These are phyloP conservation scores for Subanguina moxae DNA, from an alignment of 1,140 invertebrate genomes.

Conservation along the genomic window DNA sequence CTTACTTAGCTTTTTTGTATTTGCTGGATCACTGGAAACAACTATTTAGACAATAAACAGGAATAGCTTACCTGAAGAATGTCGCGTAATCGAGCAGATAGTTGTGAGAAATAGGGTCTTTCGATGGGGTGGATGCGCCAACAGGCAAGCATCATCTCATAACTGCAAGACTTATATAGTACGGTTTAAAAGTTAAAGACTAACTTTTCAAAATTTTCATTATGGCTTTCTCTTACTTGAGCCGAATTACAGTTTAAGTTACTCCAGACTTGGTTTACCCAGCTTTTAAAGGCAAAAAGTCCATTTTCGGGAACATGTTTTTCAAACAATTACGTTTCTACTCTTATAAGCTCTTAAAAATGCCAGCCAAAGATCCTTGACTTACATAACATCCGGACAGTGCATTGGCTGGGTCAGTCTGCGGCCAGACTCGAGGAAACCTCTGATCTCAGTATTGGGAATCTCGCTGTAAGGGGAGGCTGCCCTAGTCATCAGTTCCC, in stretches of 20 bases:
- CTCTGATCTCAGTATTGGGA: conserved; percentile 31
- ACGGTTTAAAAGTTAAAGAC: no score
- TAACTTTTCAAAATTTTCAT: no score
- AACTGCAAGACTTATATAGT: background rate
- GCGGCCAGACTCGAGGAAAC: conserved; percentile 34
- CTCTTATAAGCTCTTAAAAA: no score
- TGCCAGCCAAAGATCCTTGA: background rate
- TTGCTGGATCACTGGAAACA: no score
- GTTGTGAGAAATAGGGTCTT: background rate
- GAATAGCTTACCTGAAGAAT: conserved; percentile 2
- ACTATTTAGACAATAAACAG: no score
- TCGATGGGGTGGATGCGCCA: conserved; percentile 2
- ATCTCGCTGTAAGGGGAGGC: conserved; percentile 38
- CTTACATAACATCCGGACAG: conserved; percentile 43
- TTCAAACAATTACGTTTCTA: no score
- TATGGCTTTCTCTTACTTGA: no score
- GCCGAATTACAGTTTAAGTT: no score
- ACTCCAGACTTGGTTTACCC: no score
- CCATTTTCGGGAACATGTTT: no score
- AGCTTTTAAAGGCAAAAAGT: no score
- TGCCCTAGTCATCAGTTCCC: conserved; percentile 41
- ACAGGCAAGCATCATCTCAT: background rate
- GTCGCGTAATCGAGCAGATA: background rate
- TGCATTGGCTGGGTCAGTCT: conserved; percentile 40
- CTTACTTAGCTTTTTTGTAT: background rate